Percentiles rank a stretch among this genome's conserved stretches.
Conservation (phyloP, 2,797 vertebrate genomes). For the Vipera ursinii region DNA sequence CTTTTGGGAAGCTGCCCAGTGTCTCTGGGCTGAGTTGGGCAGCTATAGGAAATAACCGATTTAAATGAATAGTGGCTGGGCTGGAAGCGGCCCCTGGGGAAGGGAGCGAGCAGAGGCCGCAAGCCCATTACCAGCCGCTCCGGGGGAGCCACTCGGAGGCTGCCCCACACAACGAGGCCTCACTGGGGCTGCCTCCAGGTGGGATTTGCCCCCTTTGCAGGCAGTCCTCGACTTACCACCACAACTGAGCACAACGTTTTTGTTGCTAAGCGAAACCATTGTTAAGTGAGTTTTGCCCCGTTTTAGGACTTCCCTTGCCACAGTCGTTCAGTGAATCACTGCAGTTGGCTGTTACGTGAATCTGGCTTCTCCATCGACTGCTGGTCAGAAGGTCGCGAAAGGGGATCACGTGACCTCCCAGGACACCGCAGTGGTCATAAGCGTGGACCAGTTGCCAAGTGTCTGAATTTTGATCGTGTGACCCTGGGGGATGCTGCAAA, state of each 20-base stretch:
- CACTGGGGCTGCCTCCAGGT: background rate
- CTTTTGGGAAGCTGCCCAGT: background rate
- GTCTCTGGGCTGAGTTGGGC: background rate
- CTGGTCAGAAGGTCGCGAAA: background rate
- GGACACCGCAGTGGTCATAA: fast-evolving
- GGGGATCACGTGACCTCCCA: no score
- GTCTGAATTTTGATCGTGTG: fast-evolving
- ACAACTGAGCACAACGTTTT: background rate
- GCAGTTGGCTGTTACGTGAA: no score
- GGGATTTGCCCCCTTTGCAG: background rate
- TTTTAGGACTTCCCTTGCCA: background rate
- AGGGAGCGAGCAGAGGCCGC: background rate
- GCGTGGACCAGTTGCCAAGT: no score
- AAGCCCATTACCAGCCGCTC: background rate
- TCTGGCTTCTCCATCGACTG: background rate
- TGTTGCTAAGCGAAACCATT: background rate
- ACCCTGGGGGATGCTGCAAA: background rate
- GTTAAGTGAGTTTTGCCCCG: background rate
- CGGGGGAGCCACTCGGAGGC: background rate
- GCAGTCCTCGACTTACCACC: background rate
- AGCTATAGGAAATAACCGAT: background rate
- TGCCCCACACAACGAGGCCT: background rate
- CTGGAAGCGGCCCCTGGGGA: background rate
- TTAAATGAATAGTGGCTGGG: background rate
- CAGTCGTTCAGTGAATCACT: background rate